These are phyloP conservation scores for Planococcus citri DNA, from an alignment of 1,140 invertebrate genomes.

Conservation along the genomic window DNA sequence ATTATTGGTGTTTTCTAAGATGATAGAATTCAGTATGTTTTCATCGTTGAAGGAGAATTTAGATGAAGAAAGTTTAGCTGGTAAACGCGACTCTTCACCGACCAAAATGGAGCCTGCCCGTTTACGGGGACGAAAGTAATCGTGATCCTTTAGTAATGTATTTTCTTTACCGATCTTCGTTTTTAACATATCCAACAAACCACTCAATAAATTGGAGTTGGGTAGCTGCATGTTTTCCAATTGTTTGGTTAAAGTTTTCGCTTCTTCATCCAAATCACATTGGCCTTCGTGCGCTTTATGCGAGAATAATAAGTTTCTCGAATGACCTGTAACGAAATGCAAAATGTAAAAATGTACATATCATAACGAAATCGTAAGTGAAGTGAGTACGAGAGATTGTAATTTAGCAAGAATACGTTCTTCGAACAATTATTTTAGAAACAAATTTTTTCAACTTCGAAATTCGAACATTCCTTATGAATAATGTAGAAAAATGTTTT, in stretches of 20 bases:
- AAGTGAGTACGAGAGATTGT: too few species aligned
- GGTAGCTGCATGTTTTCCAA: conserved; percentile 9
- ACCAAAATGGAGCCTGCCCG: not conserved
- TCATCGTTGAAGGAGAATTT: not conserved
- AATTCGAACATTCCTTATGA: too few species aligned
- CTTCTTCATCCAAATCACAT: conserved; percentile 3
- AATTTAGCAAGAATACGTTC: too few species aligned
- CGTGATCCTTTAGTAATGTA: not conserved
- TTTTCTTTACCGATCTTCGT: conserved; percentile 10
- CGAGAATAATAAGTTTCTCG: not conserved
- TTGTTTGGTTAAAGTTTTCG: not conserved
- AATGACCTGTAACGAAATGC: not conserved
- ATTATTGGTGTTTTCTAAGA: not conserved
- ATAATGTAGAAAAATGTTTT: too few species aligned
- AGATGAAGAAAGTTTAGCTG: not conserved
- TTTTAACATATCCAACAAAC: not conserved
- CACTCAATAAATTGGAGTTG: not conserved
- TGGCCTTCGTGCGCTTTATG: conserved; percentile 12
- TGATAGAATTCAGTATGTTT: not conserved
- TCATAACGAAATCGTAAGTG: too few species aligned
- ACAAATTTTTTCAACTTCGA: too few species aligned
- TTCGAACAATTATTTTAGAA: too few species aligned
- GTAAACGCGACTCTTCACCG: not conserved
- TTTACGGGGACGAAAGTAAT: conserved; percentile 1
- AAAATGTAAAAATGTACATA: too few species aligned